These are phyloP conservation scores for Phrynosoma platyrhinos DNA, from an alignment of 2,113 vertebrate species.

Conservation along the genomic window DNA sequence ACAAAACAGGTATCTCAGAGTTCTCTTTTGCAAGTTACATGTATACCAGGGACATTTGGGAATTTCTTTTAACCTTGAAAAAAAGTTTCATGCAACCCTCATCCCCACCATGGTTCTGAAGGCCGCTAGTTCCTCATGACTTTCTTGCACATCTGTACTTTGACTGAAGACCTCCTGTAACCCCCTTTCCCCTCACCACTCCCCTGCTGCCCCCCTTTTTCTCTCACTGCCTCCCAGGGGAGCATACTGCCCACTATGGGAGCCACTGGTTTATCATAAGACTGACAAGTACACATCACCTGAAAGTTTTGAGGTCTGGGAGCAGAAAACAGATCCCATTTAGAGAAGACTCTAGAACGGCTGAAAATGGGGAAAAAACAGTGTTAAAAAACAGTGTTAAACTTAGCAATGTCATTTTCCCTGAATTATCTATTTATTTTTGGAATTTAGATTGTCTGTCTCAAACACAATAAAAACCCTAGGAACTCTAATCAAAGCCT, in stretches of 20 bases:
- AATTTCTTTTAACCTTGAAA: not conserved
- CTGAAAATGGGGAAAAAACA: slow-evolving; percentile 73
- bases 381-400: not conserved
- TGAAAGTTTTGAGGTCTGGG: slow-evolving; percentile 86
- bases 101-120: too few species aligned
- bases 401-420: not conserved
- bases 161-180: too few species aligned
- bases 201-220: too few species aligned
- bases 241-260: not conserved
- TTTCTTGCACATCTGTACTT: too few species aligned
- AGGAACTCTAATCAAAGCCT: not conserved
- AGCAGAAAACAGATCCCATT: slow-evolving; percentile 69
- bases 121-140: too few species aligned
- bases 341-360: slow-evolving; percentile 76
- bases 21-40: not conserved
- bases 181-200: too few species aligned
- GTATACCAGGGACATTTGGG: not conserved
- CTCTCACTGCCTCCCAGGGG: too few species aligned
- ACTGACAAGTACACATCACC: slow-evolving; percentile 70
- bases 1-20: not conserved
- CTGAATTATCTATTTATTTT: not conserved
- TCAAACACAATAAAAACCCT: not conserved
- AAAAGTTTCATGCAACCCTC: too few species aligned
- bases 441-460: not conserved
- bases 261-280: not conserved